Base-by-base conservation (phyloP, 2,888 invertebrate genomes). In the Galeopsomyia nigrocyanea region DNA sequence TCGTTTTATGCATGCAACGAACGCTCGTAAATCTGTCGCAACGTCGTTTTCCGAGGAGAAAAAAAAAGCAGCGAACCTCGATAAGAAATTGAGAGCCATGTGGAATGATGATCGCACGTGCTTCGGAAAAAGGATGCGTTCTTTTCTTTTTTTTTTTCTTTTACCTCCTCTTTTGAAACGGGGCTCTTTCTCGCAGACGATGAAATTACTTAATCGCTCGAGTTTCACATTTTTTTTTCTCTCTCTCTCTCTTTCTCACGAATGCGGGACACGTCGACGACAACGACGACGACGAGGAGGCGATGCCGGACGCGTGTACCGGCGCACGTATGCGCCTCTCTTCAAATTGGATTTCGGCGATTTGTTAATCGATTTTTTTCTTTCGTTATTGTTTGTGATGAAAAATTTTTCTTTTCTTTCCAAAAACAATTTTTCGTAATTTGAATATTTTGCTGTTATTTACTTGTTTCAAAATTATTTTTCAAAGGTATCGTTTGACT, bases 171-270 rank as follows among this genome's bases (percentile, higher is more conserved):
- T 71, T 58, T 71, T 65, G 70, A 65, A 71, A 71, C 55, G 55
- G 49, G 60, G 31, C 39, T 39, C 26, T 26, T 26, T 5, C 5
- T 26, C 26, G 26, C 26, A 5, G 5, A 26, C 26, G 26, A 10
- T 5, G 6, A 21, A 31, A 31, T 71, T 66, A 60, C 53, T 31
- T 57, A 62, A 66, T 22, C 26, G 53, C n/a, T 14, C 39, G 13
- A 22, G 62, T 72, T 68, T 72, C 68, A 68, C 63, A 68, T 67
- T 72, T 62, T 66, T 61, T 61, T 49, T 61, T 53, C 53, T 67
- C 47, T 46, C 47, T 31, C 5, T 50, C 13, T n/a, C 10, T 39
- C 13, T 7, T 39, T 39, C 39, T 6, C 19, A 17, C 16, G 46
- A 16, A 68, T 73, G 73, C 73, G 17, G 49, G 39, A 31, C 73